These are phyloP conservation scores for Standfussiana lucernea DNA, from an alignment of 2,888 invertebrate species.

Conservation along the genomic window DNA sequence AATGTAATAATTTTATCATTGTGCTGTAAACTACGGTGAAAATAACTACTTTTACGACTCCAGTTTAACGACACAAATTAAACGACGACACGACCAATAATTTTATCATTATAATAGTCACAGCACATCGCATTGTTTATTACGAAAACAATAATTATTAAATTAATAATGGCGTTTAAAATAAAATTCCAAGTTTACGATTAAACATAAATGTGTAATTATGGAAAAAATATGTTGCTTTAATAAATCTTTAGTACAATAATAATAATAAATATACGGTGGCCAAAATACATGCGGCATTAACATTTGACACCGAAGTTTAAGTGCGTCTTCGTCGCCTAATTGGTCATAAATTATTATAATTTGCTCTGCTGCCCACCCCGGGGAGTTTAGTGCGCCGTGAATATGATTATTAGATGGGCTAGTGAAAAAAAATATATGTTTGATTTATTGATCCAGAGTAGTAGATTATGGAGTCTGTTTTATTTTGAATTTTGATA, in stretches of 20 bases:
- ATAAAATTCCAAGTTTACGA: constrained; percentile 61
- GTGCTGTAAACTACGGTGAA: too few species aligned
- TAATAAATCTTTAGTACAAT: constrained; percentile 75
- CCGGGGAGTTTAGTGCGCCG: constrained; percentile 71
- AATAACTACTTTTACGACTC: constrained; percentile 34
- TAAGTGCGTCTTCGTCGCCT: constrained; percentile 75
- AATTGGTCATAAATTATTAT: constrained; percentile 86
- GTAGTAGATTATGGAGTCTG: neutral
- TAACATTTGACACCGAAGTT: constrained; percentile 75
- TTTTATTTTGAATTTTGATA: constrained; percentile 19
- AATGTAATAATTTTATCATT: neutral
- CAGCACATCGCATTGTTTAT: constrained; percentile 59
- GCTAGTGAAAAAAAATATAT: constrained; percentile 71
- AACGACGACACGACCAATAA: constrained; percentile 35
- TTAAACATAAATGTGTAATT: constrained; percentile 64
- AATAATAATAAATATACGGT: constrained; percentile 78
- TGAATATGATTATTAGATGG: constrained; percentile 76
- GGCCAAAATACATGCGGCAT: constrained; percentile 78
- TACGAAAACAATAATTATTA: constrained; percentile 61
- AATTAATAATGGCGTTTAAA: constrained; percentile 67
- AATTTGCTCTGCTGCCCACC: constrained; percentile 81
- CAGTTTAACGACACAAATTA: constrained; percentile 41
- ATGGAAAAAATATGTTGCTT: constrained; percentile 64
- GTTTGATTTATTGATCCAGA: constrained; percentile 63
- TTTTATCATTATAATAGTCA: constrained; percentile 44